Evolutionary conservation across 2,888 invertebrate genomes (phyloP), one percentile per base, ranked within the genome.

Genomic region (Ophion slaviceki): DNA sequence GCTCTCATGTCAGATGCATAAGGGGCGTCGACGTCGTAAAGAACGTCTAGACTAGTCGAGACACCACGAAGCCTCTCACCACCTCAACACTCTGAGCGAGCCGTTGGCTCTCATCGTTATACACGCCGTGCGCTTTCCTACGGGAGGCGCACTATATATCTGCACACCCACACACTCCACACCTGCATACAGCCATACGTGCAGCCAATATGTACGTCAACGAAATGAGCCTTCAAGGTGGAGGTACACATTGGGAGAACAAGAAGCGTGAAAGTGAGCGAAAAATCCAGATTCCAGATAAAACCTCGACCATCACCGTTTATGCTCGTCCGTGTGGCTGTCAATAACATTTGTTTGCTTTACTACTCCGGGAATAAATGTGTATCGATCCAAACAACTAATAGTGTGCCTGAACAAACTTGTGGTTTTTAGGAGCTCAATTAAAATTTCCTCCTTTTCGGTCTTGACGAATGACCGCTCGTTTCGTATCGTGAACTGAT

Each of bases 21-120:
- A 75, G 82, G 80, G 86, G 80, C 77, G 86, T 78, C 57, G 78
- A 78, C 70, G 83, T 86, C 86, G 83, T 86, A 86, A 86, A 86
- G 80, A 83, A 86, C 86, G 86, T 86, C 83, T 86, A 86, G 86
- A 86, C 86, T 80, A 76, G 83, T 78, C 83, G 80, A 86, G 86
- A 80, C 86, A 78, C 80, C 68, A 70, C 77, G 83, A 86, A 86
- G 86, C 77, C 86, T 86, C 86, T 86, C 83, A 66, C 74, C 77
- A 80, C 77, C 83, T 80, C 77, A 57, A 45, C 62, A 70, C 80
- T 47, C 77, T 11, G 32, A 47, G 64, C 53, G 53, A 67, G 61
- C 45, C 53, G 28, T 79, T 47, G 68, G 64, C 28, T 76, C 53
- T 14, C 45, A 45, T 68, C 77, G 57, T 67, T 57, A 66, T 17